These are phyloP conservation scores for Myotis vivesi DNA, from an alignment of 2,797 vertebrate genomes.

Conservation along the genomic window DNA sequence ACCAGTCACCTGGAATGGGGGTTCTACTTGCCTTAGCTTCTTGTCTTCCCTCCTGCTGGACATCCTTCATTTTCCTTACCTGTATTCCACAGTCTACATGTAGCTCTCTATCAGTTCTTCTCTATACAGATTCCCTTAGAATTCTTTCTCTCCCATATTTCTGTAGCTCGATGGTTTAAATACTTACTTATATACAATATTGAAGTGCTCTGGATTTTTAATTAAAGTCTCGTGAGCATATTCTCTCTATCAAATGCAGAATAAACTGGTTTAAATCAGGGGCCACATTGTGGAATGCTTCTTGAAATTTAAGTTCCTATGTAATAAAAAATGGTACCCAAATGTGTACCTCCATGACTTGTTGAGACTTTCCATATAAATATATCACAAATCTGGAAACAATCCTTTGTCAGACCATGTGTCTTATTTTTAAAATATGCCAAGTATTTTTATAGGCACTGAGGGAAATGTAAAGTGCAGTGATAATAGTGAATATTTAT, in stretches of 20 bases:
- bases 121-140: background rate
- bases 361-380: conserved; percentile 22
- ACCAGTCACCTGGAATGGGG: too few species aligned
- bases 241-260: background rate
- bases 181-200: background rate
- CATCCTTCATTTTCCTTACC: background rate
- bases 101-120: background rate
- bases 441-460: conserved; percentile 35
- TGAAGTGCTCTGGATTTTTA: background rate
- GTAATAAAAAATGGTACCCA: background rate
- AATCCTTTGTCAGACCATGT: conserved; percentile 1
- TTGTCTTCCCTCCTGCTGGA: background rate
- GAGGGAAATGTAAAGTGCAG: background rate
- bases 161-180: background rate
- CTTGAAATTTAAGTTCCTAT: background rate
- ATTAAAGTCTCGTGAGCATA: background rate
- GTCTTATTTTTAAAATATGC: background rate
- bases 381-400: background rate
- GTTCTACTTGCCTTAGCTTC: too few species aligned
- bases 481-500: background rate
- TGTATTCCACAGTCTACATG: fast-evolving
- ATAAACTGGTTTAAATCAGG: background rate
- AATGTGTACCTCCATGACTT: background rate
- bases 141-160: background rate
- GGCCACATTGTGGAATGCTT: background rate